These are phyloP conservation scores for Heterotilapia buettikoferi DNA, from an alignment of 2,113 vertebrate genomes.

Conservation along the genomic window DNA sequence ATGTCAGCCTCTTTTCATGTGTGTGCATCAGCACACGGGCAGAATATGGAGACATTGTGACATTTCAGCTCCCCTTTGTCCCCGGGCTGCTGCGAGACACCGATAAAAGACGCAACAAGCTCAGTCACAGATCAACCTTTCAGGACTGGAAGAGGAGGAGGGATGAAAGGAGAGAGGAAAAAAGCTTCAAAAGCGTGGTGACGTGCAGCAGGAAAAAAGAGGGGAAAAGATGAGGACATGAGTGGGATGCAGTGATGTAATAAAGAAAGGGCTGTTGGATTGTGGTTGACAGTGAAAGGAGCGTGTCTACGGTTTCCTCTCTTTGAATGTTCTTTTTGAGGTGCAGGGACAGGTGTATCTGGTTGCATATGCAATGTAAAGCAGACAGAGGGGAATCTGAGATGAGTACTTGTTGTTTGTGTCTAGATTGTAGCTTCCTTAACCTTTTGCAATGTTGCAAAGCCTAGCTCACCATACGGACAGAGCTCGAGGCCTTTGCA, in stretches of 20 bases:
- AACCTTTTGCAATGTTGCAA: background rate
- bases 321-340: background rate
- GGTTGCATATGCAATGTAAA: background rate
- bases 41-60: conserved; percentile 33
- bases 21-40: background rate
- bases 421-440: background rate
- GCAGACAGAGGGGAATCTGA: background rate
- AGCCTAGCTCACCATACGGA: conserved; percentile 9
- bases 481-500: conserved; percentile 30
- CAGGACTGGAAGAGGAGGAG: background rate
- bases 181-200: conserved; percentile 27
- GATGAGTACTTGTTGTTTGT: background rate
- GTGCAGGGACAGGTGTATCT: background rate
- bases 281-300: background rate
- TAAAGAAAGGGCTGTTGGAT: background rate
- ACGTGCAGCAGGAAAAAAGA: background rate
- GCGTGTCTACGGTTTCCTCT: background rate
- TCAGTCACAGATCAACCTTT: conserved; percentile 55
- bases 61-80: conserved; percentile 59
- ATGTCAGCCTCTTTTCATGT: conserved; percentile 34
- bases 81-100: conserved; percentile 37
- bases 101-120: conserved; percentile 59
- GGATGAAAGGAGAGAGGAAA: conserved; percentile 1
- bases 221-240: background rate
- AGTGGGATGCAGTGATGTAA: conserved; percentile 35